phyloP scores from a whole-genome alignment of 2,888 invertebrate species.

The Leucophora obtusa region DNA sequence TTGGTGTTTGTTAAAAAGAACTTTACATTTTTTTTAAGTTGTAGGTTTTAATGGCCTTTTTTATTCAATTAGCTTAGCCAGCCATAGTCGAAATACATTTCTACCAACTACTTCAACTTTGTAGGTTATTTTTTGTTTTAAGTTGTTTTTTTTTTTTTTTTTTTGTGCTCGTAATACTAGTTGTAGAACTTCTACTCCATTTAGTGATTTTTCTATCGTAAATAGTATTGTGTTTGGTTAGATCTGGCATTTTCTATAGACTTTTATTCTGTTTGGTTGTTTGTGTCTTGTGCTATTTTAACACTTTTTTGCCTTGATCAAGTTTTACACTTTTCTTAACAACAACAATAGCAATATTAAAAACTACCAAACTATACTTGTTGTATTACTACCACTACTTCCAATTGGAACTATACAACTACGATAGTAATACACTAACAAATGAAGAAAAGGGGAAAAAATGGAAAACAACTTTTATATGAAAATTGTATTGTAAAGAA shows the following conservation, averaged over 20 bases:
- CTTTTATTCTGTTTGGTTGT: background rate
- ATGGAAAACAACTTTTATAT: background rate
- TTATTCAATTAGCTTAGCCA: slow-evolving; percentile 58
- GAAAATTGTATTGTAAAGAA: slow-evolving; percentile 22
- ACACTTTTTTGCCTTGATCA: slow-evolving; percentile 31
- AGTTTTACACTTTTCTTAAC: slow-evolving; percentile 18
- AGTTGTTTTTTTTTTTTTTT: slow-evolving; percentile 1
- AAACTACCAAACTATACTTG: background rate
- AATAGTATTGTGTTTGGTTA: slow-evolving; percentile 9
- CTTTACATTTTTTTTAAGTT: slow-evolving; percentile 11
- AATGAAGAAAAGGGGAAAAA: background rate
- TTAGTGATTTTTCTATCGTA: slow-evolving; percentile 13
- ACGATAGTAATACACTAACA: background rate
- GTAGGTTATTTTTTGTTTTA: slow-evolving; percentile 2
- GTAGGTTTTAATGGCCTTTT: slow-evolving; percentile 38
- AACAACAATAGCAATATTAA: slow-evolving; percentile 5
- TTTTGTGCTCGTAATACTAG: background rate
- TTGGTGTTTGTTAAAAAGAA: slow-evolving; percentile 3
- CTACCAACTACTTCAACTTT: slow-evolving; percentile 5
- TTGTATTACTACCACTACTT: slow-evolving; percentile 6
- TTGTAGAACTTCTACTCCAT: slow-evolving; percentile 36
- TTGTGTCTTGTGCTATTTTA: slow-evolving; percentile 39
- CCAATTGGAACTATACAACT: background rate
- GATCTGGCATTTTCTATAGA: slow-evolving; percentile 17
- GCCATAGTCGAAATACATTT: slow-evolving; percentile 34